Conservation (phyloP, 2,888 invertebrate genomes). For the Microplitis manilae region DNA sequence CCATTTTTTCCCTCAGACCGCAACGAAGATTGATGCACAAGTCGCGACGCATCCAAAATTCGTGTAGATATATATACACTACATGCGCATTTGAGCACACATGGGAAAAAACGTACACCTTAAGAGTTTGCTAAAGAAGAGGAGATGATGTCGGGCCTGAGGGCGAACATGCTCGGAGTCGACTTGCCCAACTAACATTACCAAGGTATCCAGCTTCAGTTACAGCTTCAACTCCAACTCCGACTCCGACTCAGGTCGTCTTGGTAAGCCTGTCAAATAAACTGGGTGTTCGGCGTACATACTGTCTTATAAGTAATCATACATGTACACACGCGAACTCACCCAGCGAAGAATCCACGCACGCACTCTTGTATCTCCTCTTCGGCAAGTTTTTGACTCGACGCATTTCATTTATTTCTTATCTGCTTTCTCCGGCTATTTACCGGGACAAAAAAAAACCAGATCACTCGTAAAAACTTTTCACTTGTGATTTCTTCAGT, state of each 20-base stretch:
- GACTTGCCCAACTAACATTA: background rate
- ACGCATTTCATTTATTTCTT: background rate
- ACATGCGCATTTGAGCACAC: background rate
- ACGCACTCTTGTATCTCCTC: background rate
- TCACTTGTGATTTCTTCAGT: background rate
- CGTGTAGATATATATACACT: background rate
- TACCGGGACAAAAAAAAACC: background rate
- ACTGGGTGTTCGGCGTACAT: constrained; percentile 13
- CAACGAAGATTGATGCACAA: constrained; percentile 59
- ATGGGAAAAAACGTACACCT: background rate
- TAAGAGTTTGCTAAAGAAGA: background rate
- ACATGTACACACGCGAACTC: background rate
- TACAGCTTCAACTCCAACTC: too few relatives aligned
- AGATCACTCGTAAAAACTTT: background rate
- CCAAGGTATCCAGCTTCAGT: background rate
- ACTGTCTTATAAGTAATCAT: background rate
- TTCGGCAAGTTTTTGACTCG: too few relatives aligned
- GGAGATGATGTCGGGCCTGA: constrained; percentile 18
- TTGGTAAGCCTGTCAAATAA: constrained; percentile 12
- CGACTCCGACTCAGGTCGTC: background rate
- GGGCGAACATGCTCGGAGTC: background rate
- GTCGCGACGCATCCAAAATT: constrained; percentile 55
- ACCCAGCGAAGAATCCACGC: background rate
- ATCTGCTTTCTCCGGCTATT: background rate
- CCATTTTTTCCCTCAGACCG: constrained; percentile 46